These are phyloP conservation scores for Rhogogaster chlorosoma DNA, from an alignment of 2,888 invertebrate species.

Conservation along the genomic window DNA sequence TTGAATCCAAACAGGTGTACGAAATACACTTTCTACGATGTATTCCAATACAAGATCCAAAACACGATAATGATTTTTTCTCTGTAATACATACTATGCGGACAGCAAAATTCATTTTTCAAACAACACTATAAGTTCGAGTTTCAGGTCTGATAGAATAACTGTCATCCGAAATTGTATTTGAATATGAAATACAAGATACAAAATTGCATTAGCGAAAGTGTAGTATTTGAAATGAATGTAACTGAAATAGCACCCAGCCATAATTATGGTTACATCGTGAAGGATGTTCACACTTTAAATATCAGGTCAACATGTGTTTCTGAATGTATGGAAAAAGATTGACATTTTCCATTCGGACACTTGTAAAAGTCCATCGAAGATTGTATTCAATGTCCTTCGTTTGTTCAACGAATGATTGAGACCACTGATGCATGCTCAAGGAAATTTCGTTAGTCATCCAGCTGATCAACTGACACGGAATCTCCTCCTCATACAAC, in stretches of 20 bases:
- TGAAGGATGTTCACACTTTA: neutral
- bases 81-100: too few relatives aligned
- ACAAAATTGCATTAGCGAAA: too few relatives aligned
- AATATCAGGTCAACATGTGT: neutral
- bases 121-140: too few relatives aligned
- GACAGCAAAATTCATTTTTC: too few relatives aligned
- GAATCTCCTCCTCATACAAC: neutral
- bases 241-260: neutral
- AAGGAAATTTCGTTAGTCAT: neutral
- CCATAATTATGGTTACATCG: neutral
- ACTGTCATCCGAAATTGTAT: neutral
- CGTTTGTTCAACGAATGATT: neutral
- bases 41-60: too few relatives aligned
- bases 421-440: neutral
- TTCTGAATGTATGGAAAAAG: neutral
- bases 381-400: constrained; percentile 4
- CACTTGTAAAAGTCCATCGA: neutral
- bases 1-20: too few relatives aligned
- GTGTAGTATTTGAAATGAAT: neutral
- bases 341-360: neutral
- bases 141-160: too few relatives aligned
- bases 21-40: too few relatives aligned
- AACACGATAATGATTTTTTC: too few relatives aligned
- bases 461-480: neutral
- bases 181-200: too few relatives aligned